A percentile compares a stretch with the other conserved stretches of the same genome.
Evolutionary conservation across 2,888 invertebrate genomes (phyloP).

Genomic region (Ophion ellenae): DNA sequence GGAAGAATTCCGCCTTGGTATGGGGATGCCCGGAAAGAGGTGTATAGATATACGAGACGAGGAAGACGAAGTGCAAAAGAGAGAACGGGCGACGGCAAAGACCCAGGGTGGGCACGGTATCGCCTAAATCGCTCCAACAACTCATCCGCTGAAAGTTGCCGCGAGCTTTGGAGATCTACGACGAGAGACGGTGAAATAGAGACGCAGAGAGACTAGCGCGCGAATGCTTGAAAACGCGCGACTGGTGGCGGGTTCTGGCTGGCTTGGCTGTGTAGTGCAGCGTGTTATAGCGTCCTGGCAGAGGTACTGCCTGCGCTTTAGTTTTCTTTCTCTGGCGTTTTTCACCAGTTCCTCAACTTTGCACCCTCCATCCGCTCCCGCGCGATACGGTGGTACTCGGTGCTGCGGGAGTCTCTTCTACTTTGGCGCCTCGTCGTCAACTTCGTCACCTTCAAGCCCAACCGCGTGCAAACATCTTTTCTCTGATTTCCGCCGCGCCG

Average conservation of each 20-base stretch:
- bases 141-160: conserved; percentile 83
- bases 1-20: conserved; percentile 62
- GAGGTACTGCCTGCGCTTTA: conserved; percentile 51
- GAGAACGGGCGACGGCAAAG: conserved; percentile 72
- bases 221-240: conserved; percentile 45
- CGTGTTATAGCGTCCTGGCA: conserved; percentile 52
- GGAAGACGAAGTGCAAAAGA: conserved; percentile 56
- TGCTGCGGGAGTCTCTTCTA: conserved; percentile 51
- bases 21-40: conserved; percentile 58
- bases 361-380: not conserved
- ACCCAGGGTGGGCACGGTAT: conserved; percentile 73
- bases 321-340: conserved; percentile 57
- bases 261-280: conserved; percentile 44
- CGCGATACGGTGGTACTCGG: not conserved
- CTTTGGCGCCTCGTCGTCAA: conserved; percentile 50
- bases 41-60: conserved; percentile 41
- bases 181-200: conserved; percentile 65
- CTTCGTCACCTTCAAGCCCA: conserved; percentile 23
- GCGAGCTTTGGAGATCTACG: conserved; percentile 81
- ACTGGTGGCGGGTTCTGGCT: conserved; percentile 46
- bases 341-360: conserved; percentile 6
- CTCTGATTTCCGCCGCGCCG: conserved; percentile 29
- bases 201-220: conserved; percentile 43
- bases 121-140: conserved; percentile 83
- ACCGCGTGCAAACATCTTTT: conserved; percentile 42